Base-by-base conservation (phyloP, 53 echinoderm and acorn worm genomes). In the Antedon mediterranea region DNA sequence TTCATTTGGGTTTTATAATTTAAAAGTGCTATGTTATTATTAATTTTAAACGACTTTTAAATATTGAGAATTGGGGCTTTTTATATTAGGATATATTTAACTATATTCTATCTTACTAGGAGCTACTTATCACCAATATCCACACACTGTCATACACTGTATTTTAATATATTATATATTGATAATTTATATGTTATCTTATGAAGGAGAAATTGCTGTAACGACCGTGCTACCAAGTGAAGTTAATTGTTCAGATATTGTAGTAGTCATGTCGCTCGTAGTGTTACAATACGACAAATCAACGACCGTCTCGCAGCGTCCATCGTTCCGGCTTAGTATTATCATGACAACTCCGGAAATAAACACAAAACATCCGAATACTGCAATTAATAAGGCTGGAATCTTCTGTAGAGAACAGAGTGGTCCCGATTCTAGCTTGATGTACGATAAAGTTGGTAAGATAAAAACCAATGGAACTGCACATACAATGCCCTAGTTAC, bases 381-480 rank as follows among this genome's bases (percentile, higher is more conserved):
- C 4, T 34, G 82, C 71, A 79, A 97, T 86, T 30, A 87, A 70
- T 43, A 97, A 73, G 43, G 97, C 85, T 9, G 97, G 97, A 0
- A 97, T 79, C 70, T 97, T 97, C 31, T 91, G 71, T 14, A 81
- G 84, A 0, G 87, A 75, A 75, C 85, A 97, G 84, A 87, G 87
- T 42, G 79, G 73, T 43, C 97, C 97, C 31, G 84, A 87, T n/a
- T 85, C 89, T 41, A 92, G 80, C 0, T 86, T 79, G 31, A 97
- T 76, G 80, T 97, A 97, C 30, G 87, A 91, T 13, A 88, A 71
- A 9, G 91, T 80, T 8, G 97, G 97, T 13, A 97, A 77, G 70
- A 91, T 83, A 78, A 91, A 88, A 78, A 97, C 91, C 29, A 97
- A 84, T 9, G 97, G 97, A 32, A 97, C 86, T 0, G 97, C 97